A percentile compares a stretch with the other conserved stretches of the same genome.
These are phyloP conservation scores for Chelmon rostratus DNA, from an alignment of 2,797 vertebrate genomes.

Conservation along the genomic window DNA sequence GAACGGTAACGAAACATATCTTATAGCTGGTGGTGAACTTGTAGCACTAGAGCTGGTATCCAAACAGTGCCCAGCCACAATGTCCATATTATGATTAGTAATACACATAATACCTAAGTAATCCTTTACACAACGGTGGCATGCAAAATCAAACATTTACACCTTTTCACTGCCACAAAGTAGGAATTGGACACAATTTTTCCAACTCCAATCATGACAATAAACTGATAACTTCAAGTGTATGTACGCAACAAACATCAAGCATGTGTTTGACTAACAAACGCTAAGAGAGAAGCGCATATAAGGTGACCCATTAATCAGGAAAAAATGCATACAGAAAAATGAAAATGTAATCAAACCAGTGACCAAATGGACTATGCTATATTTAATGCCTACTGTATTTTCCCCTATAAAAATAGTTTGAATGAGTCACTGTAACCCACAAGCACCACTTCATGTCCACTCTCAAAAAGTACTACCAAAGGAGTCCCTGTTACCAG, in stretches of 20 bases:
- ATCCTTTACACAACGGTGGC: conserved; percentile 44
- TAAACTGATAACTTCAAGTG: conserved; percentile 43
- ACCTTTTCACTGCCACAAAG: conserved; percentile 42
- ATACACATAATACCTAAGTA: conserved; percentile 33
- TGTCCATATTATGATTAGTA: conserved; percentile 27
- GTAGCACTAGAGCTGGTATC: conserved; percentile 39
- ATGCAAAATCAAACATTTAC: conserved; percentile 64
- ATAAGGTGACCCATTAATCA: conserved; percentile 40
- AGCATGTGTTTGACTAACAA: conserved; percentile 33
- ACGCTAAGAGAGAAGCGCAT: conserved; percentile 46
- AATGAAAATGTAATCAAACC: neutral
- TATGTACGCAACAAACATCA: conserved; percentile 35
- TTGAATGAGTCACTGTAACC: conserved; percentile 48
- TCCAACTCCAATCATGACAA: conserved; percentile 21
- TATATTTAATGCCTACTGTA: conserved; percentile 1
- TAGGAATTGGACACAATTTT: conserved; percentile 20
- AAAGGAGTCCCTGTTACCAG: conserved; percentile 44
- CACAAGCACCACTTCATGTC: conserved; percentile 43
- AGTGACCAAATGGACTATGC: conserved; percentile 13
- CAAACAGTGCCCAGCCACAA: conserved; percentile 59
- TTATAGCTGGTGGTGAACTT: conserved; percentile 52
- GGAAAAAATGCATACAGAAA: conserved; percentile 8
- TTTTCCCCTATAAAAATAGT: conserved; percentile 60
- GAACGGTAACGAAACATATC: conserved; percentile 5
- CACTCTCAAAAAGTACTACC: conserved; percentile 57